Percentiles rank a stretch among this genome's conserved stretches.
Conservation (phyloP, 1,140 invertebrate genomes). For the Drosophila setifemur region DNA sequence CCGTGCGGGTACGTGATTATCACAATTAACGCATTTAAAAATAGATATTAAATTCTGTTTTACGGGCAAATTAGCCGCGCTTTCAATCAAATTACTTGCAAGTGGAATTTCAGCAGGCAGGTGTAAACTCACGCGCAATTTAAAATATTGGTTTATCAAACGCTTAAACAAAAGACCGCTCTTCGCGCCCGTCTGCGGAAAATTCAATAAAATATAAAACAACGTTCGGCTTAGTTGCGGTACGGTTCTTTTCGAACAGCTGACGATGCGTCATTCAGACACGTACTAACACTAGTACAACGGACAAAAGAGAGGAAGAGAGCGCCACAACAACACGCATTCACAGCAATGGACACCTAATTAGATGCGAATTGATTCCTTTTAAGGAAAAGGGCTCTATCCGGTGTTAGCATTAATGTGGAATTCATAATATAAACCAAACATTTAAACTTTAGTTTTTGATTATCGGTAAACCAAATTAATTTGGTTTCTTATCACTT, state of each 20-base stretch:
- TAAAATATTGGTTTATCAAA: constrained; percentile 1
- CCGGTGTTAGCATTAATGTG: too few relatives aligned
- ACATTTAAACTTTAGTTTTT: too few relatives aligned
- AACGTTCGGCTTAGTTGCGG: constrained; percentile 48
- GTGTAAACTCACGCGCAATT: constrained; percentile 4
- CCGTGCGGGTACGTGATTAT: too few relatives aligned
- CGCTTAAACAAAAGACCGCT: neutral
- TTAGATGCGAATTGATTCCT: constrained; percentile 6
- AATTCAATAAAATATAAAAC: constrained; percentile 79
- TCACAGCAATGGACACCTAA: constrained; percentile 22
- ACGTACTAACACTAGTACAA: constrained; percentile 24
- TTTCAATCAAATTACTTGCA: too few relatives aligned
- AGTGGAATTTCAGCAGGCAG: constrained; percentile 23
- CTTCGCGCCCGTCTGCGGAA: constrained; percentile 35
- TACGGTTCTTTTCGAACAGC: constrained; percentile 61
- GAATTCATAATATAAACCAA: too few relatives aligned
- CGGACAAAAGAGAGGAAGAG: constrained; percentile 32
- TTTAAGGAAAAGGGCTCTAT: too few relatives aligned
- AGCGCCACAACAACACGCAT: constrained; percentile 10
- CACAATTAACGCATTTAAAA: too few relatives aligned
- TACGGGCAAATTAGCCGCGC: too few relatives aligned
- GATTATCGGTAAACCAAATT: too few relatives aligned
- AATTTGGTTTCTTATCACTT: too few relatives aligned
- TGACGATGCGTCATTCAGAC: constrained; percentile 75
- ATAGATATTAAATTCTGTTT: too few relatives aligned